phyloP scores from a whole-genome alignment of 2,113 vertebrate genomes.

The Prietella phreatophila region DNA sequence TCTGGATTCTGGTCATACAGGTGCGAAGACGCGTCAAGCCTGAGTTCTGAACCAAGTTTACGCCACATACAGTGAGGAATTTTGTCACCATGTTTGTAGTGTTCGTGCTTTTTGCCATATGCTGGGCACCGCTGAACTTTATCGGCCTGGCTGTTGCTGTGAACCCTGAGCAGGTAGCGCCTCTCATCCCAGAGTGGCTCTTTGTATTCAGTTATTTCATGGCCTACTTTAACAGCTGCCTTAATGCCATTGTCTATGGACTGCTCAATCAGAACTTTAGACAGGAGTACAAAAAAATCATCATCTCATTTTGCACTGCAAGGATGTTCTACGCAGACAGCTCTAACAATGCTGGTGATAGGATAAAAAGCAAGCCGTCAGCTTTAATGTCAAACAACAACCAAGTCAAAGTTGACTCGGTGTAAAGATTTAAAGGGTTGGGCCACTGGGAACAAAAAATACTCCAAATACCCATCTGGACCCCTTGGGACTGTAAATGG shows the following conservation, averaged over 20 bases:
- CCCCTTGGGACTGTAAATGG: background rate
- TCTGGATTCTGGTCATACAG: conserved; percentile 83
- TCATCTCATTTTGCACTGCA: conserved; percentile 75
- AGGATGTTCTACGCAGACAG: conserved; percentile 74
- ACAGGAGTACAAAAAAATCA: conserved; percentile 80
- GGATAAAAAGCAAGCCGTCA: conserved; percentile 78
- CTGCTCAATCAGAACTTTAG: conserved; percentile 85
- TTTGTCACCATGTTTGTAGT: conserved; percentile 87
- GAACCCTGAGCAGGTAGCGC: conserved; percentile 67
- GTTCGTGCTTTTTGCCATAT: conserved; percentile 83
- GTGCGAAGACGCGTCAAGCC: conserved; percentile 78
- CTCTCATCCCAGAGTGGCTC: conserved; percentile 61
- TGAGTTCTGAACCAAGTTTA: conserved; percentile 73
- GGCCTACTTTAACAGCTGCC: conserved; percentile 69
- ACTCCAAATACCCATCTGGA: conserved; percentile 43
- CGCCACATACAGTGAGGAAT: conserved; percentile 82
- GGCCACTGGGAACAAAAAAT: conserved; percentile 43
- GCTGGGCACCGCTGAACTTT: conserved; percentile 86
- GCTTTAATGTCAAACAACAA: conserved; percentile 78
- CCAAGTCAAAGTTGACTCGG: conserved; percentile 77
- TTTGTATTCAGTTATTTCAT: conserved; percentile 58
- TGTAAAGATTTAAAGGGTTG: conserved; percentile 62
- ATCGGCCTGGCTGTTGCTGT: conserved; percentile 83
- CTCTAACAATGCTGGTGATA: conserved; percentile 74
- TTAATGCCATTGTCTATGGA: conserved; percentile 77